Evolutionary conservation across 2,888 invertebrate species (phyloP).

Genomic region (Leucophenga montana): DNA sequence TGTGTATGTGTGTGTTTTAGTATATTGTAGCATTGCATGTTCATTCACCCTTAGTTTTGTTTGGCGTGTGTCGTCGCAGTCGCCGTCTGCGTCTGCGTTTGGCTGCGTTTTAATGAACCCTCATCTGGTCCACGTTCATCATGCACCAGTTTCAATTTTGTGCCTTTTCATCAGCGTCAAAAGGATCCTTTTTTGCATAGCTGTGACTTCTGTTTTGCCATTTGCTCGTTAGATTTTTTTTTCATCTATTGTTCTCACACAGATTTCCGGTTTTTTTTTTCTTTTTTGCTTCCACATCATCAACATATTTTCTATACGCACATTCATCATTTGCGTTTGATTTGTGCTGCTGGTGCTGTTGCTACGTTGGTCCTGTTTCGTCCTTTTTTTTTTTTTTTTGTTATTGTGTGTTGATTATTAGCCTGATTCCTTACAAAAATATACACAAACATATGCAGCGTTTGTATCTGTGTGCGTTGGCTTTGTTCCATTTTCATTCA

Average conservation of each 20-base stretch:
- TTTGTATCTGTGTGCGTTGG: not conserved
- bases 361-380: not conserved
- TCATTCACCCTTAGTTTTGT: not conserved
- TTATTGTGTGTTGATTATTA: constrained; percentile 57
- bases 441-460: constrained; percentile 11
- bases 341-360: not conserved
- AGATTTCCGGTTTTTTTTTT: constrained; percentile 20
- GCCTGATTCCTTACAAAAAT: constrained; percentile 47
- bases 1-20: not conserved
- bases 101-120: constrained; percentile 55
- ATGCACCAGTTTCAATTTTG: constrained; percentile 38
- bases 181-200: constrained; percentile 13
- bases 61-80: not conserved
- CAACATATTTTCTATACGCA: constrained; percentile 41
- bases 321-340: constrained; percentile 51
- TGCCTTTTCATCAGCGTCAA: constrained; percentile 25
- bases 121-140: constrained; percentile 29
- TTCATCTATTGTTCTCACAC: constrained; percentile 23
- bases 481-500: constrained; percentile 40
- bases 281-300: constrained; percentile 53
- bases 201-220: constrained; percentile 44
- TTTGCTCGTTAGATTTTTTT: constrained; percentile 43
- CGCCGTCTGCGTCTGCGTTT: no score
- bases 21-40: no score
- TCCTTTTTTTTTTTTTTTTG: constrained; percentile 17